Base-by-base conservation (phyloP, 2,797 vertebrate genomes). In the Pseudochaenichthys georgianus region DNA sequence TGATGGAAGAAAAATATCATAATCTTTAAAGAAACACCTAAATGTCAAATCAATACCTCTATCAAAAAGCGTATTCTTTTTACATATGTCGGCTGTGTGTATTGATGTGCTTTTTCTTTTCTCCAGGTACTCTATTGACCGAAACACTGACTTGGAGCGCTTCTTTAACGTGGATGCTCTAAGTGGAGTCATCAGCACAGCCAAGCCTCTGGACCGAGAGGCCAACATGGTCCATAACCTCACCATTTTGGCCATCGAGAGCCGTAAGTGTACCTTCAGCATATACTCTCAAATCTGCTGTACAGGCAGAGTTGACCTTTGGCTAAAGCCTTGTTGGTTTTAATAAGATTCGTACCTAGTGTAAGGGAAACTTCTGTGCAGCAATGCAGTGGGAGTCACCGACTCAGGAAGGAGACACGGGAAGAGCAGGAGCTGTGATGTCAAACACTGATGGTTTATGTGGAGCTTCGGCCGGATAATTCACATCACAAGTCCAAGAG, bases 111-210 rank as follows among this genome's bases (percentile, higher is more conserved):
- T 0, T 80, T 42, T 38, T 28, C 28, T 28, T 81, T 48, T 76
- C 74, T 80, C 41, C 91, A 99, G 98, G 90, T 99, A 99, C 88
- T 98, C 98, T 1, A 99, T 99, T 73, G 97, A 99, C 94, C 95
- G 98, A 83, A 99, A 99, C 91, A 99, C 98, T 5, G 98, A 99
- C 83, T 87, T 99, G 89, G 98, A 99, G 86, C 96, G 97, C 50
- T 98, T 96, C 93, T 99, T 99, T 84, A 98, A 99, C 51, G 97
- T 99, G 63, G 97, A 99, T 61, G 97, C 98, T 61, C 93, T 96
- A 43, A 97, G 94, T 64, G 98, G 98, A 34, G 92, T 97, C 87
- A 97, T 99, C 89, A 98, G 96, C 86, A 98, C 97, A 0, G 98
- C 98, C 75, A 98, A 97, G 72, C 88, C 91, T 62, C 94, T 99